Base-by-base conservation (phyloP, 2,113 vertebrate species). In the Caranx melampygus region DNA sequence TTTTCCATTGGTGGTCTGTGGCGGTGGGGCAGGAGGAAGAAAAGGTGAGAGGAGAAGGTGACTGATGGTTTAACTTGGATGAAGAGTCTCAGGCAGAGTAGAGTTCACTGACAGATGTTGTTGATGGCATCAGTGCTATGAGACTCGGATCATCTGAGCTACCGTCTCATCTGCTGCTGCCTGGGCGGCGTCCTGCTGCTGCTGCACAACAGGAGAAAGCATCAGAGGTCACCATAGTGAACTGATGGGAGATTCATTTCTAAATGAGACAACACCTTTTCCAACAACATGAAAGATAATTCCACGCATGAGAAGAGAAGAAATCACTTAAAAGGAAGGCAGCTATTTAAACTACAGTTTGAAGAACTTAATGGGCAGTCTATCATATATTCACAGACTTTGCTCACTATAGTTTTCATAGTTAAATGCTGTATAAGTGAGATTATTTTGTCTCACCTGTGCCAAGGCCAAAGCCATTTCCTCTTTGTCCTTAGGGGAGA, bases 401-500 rank as follows among this genome's bases (percentile, higher is more conserved):
- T 3, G 42, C 1, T 51, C 69, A 16, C 40, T 31, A 16, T 40
- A 4, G n/a, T 40, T 49, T 42, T 33, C 20, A 44, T 8, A 2
- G 16, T 16, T 13, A 21, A 26, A 57, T 51, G 6, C 45, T 67
- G 21, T 54, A 6, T 11, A 7, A 20, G 33, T 8, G 20, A 34
- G 49, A 11, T 8, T 65, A 2, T 63, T 20, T 83, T 86, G 21
- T 18, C 69, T 13, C 54, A 96, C 98, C 95, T 98, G 96, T 91
- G 97, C 94, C 34, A 92, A 52, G 15, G 82, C 81, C 94, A 97
- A 59, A 90, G 95, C 69, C 95, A 93, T 91, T 73, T 95, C 96
- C 71, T 99, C 98, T 71, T 98, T 98, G 68, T 98, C 98, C 87
- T 99, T 99, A 9, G 97, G 97, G 33, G 98, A 99, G 91, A 98